Base-by-base conservation (phyloP, 2,113 vertebrate species). In the Actenoides hombroni region DNA sequence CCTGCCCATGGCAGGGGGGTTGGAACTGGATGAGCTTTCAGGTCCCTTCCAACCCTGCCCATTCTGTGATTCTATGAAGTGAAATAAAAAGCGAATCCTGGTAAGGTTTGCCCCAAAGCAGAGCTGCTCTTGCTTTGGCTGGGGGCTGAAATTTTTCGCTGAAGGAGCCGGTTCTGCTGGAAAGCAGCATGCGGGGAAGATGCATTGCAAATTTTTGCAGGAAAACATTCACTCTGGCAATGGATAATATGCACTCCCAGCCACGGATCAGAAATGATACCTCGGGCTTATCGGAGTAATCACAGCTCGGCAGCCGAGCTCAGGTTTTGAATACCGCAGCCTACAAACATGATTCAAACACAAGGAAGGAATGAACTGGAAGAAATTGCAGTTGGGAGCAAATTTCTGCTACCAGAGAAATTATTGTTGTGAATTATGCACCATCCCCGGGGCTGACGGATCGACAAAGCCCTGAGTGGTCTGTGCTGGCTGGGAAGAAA, bases 231-330 rank as follows among this genome's bases (percentile, higher is more conserved):
- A 6, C 39, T 44, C 54, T 70, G 95, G 33, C 49, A 85, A 37
- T 24, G 76, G 89, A 51, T 80, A 75, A 94, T 49, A 14, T 11
- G 26, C 48, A 44, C 24, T 44, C 18, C 31, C 54, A 75, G 87
- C 11, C 56, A 51, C 2, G 5, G 54, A 59, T 60, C 76, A 40
- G 75, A 74, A 88, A 46, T 51, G 80, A 92, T 82, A 64, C 79
- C 80, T 76, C 5, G 0, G 74, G 83, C 69, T 92, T 59, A 84
- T 77, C 79, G 18, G 48, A 74, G 83, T 60, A 73, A 90, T 80
- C 90, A 21, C 1, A 80, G 87, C 87, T 88, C 74, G 76, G 86
- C 57, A 70, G 80, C 84, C 67, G 25, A 40, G 80, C 68, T 90
- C 37, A 40, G 63, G 20, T 16, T 73, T 59, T 59, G 54, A 78